Percentiles rank a stretch among this genome's conserved stretches.
Evolutionary conservation across 2,113 vertebrate species (phyloP).

Genomic region (Larimichthys polyactis): DNA sequence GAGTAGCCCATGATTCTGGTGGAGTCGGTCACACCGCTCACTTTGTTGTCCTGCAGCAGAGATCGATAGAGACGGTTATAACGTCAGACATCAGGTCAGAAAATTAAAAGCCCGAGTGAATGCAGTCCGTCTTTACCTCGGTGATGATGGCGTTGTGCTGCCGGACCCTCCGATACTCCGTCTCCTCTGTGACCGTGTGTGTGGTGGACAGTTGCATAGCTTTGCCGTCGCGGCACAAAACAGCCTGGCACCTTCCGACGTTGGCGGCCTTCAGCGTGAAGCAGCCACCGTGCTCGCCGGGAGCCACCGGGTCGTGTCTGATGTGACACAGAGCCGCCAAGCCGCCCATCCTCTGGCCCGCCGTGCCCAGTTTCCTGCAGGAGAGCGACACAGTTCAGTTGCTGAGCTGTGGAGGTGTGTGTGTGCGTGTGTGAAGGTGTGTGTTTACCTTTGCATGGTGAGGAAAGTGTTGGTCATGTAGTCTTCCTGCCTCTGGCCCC

Average conservation of each 20-base stretch:
- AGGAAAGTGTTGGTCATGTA: conserved; percentile 98
- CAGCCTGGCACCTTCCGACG: conserved; percentile 94
- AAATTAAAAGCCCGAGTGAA: too few relatives aligned
- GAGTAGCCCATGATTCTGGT: conserved; percentile 97
- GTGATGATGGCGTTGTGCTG: conserved; percentile 94
- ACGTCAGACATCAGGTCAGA: too few relatives aligned
- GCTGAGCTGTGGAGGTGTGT: background rate
- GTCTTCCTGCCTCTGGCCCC: conserved; percentile 91
- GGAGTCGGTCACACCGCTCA: conserved; percentile 94
- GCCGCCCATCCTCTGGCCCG: conserved; percentile 96
- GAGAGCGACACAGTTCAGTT: background rate
- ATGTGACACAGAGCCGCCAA: conserved; percentile 96
- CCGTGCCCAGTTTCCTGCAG: conserved; percentile 94
- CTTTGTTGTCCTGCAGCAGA: conserved; percentile 93
- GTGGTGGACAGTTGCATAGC: conserved; percentile 91
- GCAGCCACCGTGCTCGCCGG: conserved; percentile 85
- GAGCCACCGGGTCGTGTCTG: conserved; percentile 92
- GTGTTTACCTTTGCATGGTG: conserved; percentile 92
- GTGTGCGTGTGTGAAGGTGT: background rate
- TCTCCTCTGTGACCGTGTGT: conserved; percentile 85
- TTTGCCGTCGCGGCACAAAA: conserved; percentile 93
- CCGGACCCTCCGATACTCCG: conserved; percentile 74
- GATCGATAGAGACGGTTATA: background rate
- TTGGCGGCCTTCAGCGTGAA: conserved; percentile 96
- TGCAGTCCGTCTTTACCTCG: conserved; percentile 84